These are phyloP conservation scores for Patella depressa DNA, from an alignment of 2,888 invertebrate genomes.

Conservation along the genomic window DNA sequence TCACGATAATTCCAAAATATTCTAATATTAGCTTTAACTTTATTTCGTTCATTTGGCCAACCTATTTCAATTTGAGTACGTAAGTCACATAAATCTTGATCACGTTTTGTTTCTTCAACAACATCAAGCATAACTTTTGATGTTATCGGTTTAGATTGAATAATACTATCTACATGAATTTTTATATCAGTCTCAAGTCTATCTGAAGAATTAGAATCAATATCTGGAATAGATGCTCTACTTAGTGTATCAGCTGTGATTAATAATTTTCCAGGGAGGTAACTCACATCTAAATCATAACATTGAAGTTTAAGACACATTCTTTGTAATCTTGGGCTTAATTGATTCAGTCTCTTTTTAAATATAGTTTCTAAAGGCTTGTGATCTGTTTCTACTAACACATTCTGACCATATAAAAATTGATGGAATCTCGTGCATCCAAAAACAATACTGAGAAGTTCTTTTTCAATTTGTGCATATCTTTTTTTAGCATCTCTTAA, in stretches of 20 bases:
- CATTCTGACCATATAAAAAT: neutral
- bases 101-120: neutral
- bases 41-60: neutral
- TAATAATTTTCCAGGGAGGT: neutral
- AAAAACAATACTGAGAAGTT: conserved; percentile 5
- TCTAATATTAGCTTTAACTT: neutral
- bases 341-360: neutral
- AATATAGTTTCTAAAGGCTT: neutral
- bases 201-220: neutral
- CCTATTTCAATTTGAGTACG: neutral
- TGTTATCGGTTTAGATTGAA: neutral
- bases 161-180: neutral
- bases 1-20: neutral
- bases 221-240: conserved; percentile 10
- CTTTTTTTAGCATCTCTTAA: neutral
- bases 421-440: conserved; percentile 1
- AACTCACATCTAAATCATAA: conserved; percentile 5
- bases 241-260: conserved; percentile 1
- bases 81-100: neutral
- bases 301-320: conserved; percentile 3
- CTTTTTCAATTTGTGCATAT: neutral
- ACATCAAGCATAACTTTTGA: neutral
- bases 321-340: conserved; percentile 3
- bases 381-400: conserved; percentile 3
- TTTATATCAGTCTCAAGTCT: neutral